phyloP scores from a whole-genome alignment of 2,797 vertebrate genomes.

The Sebastes wilsoni region DNA sequence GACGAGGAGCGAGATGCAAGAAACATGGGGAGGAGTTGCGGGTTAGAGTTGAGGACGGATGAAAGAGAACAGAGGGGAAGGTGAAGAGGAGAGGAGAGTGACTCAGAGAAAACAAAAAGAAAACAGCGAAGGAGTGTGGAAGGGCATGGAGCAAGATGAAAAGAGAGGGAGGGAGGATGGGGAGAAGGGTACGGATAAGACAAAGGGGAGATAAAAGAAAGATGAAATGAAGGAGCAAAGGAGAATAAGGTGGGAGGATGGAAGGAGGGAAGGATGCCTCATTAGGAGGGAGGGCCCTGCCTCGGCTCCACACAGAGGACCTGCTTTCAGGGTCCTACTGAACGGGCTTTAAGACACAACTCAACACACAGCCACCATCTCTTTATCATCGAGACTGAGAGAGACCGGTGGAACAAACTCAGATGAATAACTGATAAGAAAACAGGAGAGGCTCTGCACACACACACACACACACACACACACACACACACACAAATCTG shows the following conservation, averaged over 20 bases:
- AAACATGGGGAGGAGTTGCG: constrained; percentile 15
- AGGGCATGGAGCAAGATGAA: constrained; percentile 46
- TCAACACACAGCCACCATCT: constrained; percentile 11
- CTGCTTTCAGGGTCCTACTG: constrained; percentile 33
- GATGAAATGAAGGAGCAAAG: constrained; percentile 28
- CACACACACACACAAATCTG: background rate
- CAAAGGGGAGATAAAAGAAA: constrained; percentile 53
- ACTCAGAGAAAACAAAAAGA: constrained; percentile 3
- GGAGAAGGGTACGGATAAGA: background rate
- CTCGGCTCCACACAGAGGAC: constrained; percentile 23
- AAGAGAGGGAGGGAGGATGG: background rate
- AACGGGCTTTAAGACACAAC: constrained; percentile 24
- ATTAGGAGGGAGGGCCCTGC: constrained; percentile 55
- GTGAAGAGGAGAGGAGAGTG: background rate
- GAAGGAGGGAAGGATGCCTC: constrained; percentile 33
- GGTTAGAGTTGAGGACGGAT: constrained; percentile 44
- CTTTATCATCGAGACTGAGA: constrained; percentile 12
- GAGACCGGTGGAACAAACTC: constrained; percentile 9
- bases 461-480: background rate
- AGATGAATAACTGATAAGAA: constrained; percentile 20
- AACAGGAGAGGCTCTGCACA: background rate
- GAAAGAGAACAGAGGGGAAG: constrained; percentile 36
- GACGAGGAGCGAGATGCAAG: background rate
- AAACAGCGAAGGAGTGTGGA: constrained; percentile 19
- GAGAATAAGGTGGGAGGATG: background rate